A percentile compares a stretch with the other conserved stretches of the same genome.
These are phyloP conservation scores for Melikaiella ostensackeni DNA, from an alignment of 2,888 invertebrate species.

Conservation along the genomic window DNA sequence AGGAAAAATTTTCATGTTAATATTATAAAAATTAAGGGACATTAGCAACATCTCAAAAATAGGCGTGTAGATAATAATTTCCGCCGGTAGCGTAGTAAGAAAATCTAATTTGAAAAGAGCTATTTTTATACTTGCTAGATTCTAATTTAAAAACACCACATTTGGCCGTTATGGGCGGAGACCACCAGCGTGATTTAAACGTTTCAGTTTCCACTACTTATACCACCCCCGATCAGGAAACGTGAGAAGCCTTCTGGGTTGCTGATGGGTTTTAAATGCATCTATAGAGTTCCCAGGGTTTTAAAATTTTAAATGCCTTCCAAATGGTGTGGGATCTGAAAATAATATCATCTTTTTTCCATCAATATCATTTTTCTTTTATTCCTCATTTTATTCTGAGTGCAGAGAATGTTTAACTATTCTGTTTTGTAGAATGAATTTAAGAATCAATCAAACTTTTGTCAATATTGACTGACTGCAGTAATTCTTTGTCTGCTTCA, in stretches of 20 bases:
- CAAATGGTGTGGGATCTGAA: not conserved
- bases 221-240: constrained; percentile 32
- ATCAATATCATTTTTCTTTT: not conserved
- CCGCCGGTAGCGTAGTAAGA: too few relatives aligned
- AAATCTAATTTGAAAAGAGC: not conserved
- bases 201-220: constrained; percentile 18
- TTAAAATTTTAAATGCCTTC: constrained; percentile 31
- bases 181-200: constrained; percentile 17
- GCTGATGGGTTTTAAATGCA: constrained; percentile 34
- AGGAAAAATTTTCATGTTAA: too few relatives aligned
- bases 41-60: too few relatives aligned
- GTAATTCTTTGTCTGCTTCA: not conserved
- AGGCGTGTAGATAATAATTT: too few relatives aligned
- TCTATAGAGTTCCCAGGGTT: not conserved
- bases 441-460: not conserved
- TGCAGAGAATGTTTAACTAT: too few relatives aligned
- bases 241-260: constrained; percentile 29
- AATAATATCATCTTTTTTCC: constrained; percentile 9
- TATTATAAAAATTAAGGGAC: too few relatives aligned
- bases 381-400: too few relatives aligned
- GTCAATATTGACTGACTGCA: too few relatives aligned
- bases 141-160: not conserved
- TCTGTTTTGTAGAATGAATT: not conserved
- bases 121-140: not conserved
- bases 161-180: constrained; percentile 16